Evolutionary conservation across 2,888 invertebrate species (phyloP), one percentile per base, ranked within the genome.

Genomic region (Drosophila robusta): DNA sequence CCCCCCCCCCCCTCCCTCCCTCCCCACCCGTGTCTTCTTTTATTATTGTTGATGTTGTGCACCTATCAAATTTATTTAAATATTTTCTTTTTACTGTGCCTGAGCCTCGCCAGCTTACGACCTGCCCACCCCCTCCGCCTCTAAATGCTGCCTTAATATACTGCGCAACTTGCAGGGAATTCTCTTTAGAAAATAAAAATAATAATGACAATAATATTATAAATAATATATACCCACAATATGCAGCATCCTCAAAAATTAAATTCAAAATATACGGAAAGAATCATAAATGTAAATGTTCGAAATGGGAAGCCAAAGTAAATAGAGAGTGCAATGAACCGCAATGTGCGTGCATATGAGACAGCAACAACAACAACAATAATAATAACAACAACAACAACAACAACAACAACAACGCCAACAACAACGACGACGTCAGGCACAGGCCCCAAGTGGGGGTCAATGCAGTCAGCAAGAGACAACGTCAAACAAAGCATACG

Each of bases 261-360:
- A 22, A 62, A 58, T 52, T 66, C 46, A 68, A 67, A 72, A 34
- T 34, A n/a, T 38, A 44, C 22, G 12, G 46, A 38, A 44, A 16
- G 12, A 51, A 4, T 29, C 29, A 29, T 29, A 66, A 71, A 67
- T 75, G 64, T 65, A 71, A 84, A 80, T 85, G 56, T 56, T 80
- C 64, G 67, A 66, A 60, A 75, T 78, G 79, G 61, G 77, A 75
- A 81, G 78, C 75, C 55, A 74, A 78, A 74, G 85, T 83, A 88
- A 88, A 87, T 85, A 89, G 79, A 76, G 74, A 87, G 87, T 90
- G 78, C 90, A 90, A 76, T 88, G 90, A 90, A 89, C 90, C 83
- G 78, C 62, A 69, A 62, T 79, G 71, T 79, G 82, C 80, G 89
- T 88, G 78, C 45, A 45, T 46, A 62, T 70, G 84, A 65, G 80